Conservation (phyloP, 2,797 vertebrate genomes). For the Xiphorhynchus erythropygius region DNA sequence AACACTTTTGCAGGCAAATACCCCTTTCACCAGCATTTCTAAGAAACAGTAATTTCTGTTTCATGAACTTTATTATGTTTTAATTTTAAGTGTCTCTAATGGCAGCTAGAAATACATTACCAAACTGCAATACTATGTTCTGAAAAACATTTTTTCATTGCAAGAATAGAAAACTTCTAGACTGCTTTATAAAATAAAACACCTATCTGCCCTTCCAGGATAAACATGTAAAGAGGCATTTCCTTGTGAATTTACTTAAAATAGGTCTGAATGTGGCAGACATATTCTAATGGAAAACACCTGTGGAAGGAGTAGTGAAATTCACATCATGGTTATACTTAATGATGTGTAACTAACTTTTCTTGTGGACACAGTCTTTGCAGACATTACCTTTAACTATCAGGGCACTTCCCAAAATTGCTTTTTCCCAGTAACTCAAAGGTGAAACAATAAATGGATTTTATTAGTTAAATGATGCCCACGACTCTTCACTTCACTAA, state of each 20-base stretch:
- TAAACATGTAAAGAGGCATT: slow-evolving; percentile 45
- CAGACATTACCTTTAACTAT: background rate
- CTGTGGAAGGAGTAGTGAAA: slow-evolving; percentile 19
- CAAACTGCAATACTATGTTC: background rate
- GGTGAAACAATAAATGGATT: background rate
- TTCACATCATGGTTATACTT: background rate
- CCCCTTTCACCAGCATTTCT: background rate
- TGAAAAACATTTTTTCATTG: slow-evolving; percentile 41
- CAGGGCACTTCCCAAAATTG: background rate
- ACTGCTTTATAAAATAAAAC: slow-evolving; percentile 19
- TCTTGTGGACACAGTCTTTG: background rate
- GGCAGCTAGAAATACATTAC: slow-evolving; percentile 21
- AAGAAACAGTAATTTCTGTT: background rate
- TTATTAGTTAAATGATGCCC: background rate
- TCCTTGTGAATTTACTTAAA: slow-evolving; percentile 59
- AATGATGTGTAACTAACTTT: slow-evolving; percentile 4
- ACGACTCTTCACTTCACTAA: background rate
- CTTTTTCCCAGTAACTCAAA: background rate
- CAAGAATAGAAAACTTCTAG: slow-evolving; percentile 43
- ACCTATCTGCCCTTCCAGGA: slow-evolving; percentile 34
- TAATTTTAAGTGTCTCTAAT: background rate
- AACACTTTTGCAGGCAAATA: background rate
- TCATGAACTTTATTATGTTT: background rate
- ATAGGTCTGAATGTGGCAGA: slow-evolving; percentile 33
- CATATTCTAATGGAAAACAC: slow-evolving; percentile 58